Evolutionary conservation across 2,113 vertebrate species (phyloP).

Genomic region (Pangasianodon hypophthalmus): DNA sequence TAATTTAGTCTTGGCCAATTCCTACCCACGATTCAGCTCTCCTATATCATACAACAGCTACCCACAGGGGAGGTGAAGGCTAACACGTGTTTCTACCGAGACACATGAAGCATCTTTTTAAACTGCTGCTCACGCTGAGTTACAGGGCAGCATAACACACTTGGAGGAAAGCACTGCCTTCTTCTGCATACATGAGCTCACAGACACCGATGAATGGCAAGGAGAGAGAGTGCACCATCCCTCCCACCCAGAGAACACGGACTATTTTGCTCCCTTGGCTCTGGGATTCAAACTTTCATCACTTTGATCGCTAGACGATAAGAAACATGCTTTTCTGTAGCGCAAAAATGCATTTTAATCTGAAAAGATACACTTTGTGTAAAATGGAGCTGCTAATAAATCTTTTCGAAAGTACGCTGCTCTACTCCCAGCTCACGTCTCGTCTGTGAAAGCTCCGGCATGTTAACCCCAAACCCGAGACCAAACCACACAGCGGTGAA

Average conservation of each 20-base stretch:
- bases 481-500: not conserved
- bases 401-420: not conserved
- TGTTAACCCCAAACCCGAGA: not conserved
- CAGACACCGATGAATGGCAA: not conserved
- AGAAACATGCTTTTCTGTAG: not conserved
- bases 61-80: not conserved
- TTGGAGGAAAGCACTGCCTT: not conserved
- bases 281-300: too few species aligned
- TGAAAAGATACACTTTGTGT: not conserved
- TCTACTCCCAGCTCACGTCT: constrained; percentile 5
- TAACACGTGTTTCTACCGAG: too few species aligned
- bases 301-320: too few species aligned
- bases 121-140: too few species aligned
- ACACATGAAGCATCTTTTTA: too few species aligned
- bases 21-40: not conserved
- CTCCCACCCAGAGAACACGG: not conserved
- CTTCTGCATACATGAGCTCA: not conserved
- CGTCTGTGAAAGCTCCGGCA: not conserved
- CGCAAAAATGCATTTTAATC: too few species aligned
- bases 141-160: too few species aligned
- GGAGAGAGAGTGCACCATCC: not conserved
- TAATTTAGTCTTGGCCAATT: not conserved
- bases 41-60: not conserved
- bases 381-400: not conserved
- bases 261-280: not conserved